Conservation (phyloP, 2,797 vertebrate species). For the Hapalemur alaotrensis region DNA sequence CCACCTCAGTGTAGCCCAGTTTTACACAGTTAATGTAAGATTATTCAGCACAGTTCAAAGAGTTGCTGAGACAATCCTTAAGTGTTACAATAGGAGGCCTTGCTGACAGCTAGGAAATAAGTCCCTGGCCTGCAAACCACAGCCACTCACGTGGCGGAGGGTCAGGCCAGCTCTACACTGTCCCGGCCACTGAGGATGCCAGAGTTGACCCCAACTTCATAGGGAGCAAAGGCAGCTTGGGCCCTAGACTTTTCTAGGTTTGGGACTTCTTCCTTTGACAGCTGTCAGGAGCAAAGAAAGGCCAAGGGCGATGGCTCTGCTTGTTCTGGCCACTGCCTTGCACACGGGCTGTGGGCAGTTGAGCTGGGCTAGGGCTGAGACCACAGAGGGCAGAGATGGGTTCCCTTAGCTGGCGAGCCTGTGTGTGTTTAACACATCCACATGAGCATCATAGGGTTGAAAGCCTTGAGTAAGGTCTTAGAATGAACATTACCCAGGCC, state of each 20-base stretch:
- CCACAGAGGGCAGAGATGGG: background rate
- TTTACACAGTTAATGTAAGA: background rate
- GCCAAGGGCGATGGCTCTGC: background rate
- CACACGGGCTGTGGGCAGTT: background rate
- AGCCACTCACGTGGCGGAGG: background rate
- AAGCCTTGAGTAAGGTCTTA: background rate
- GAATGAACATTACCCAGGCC: background rate
- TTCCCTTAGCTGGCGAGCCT: background rate
- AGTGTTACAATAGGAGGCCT: background rate
- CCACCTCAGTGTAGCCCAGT: background rate
- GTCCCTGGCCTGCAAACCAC: background rate
- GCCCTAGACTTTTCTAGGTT: background rate
- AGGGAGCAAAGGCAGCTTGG: background rate
- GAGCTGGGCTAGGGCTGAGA: background rate
- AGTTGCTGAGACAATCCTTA: background rate
- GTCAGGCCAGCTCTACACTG: no score
- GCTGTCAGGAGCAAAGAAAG: background rate
- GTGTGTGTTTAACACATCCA: background rate
- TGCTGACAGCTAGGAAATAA: background rate
- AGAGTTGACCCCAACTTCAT: background rate
- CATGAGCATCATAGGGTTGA: background rate
- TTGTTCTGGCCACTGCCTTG: background rate
- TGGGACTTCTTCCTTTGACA: background rate
- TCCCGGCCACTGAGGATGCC: background rate
- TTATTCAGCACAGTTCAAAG: background rate